Percentiles rank a stretch among this genome's conserved stretches.
phyloP scores from a whole-genome alignment of 2,113 vertebrate species.

The Hyla sarda region DNA sequence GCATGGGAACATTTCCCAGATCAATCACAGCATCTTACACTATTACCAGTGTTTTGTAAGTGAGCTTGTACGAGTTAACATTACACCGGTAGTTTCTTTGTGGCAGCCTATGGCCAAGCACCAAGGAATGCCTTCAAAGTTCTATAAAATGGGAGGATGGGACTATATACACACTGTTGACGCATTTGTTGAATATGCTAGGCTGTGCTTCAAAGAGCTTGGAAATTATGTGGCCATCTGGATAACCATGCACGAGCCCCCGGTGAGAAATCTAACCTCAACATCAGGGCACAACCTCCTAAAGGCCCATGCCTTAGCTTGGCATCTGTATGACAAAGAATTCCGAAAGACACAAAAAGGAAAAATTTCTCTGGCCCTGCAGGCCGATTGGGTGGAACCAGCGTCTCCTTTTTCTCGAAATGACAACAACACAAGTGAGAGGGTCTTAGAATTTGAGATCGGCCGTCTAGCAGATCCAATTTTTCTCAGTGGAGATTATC shows the following conservation, averaged over 20 bases:
- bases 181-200: slow-evolving; percentile 87
- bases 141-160: slow-evolving; percentile 84
- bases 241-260: slow-evolving; percentile 92
- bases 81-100: slow-evolving; percentile 90
- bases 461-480: slow-evolving; percentile 95
- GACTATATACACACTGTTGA: slow-evolving; percentile 79
- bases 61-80: slow-evolving; percentile 84
- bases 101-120: slow-evolving; percentile 82
- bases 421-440: slow-evolving; percentile 83
- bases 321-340: slow-evolving; percentile 84
- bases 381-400: slow-evolving; percentile 93
- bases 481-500: slow-evolving; percentile 92
- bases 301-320: slow-evolving; percentile 87
- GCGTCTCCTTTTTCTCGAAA: slow-evolving; percentile 87
- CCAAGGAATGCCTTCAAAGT: slow-evolving; percentile 80
- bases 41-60: slow-evolving; percentile 89
- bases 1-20: slow-evolving; percentile 76
- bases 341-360: slow-evolving; percentile 86
- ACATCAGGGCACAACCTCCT: slow-evolving; percentile 86
- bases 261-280: slow-evolving; percentile 82
- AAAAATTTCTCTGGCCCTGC: slow-evolving; percentile 86
- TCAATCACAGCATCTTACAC: slow-evolving; percentile 82
- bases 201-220: slow-evolving; percentile 85
- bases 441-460: slow-evolving; percentile 86
- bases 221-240: slow-evolving; percentile 87